Percentiles rank a stretch among this genome's conserved stretches.
These are phyloP conservation scores for Archocentrus centrarchus DNA, from an alignment of 2,113 vertebrate genomes.

Conservation along the genomic window DNA sequence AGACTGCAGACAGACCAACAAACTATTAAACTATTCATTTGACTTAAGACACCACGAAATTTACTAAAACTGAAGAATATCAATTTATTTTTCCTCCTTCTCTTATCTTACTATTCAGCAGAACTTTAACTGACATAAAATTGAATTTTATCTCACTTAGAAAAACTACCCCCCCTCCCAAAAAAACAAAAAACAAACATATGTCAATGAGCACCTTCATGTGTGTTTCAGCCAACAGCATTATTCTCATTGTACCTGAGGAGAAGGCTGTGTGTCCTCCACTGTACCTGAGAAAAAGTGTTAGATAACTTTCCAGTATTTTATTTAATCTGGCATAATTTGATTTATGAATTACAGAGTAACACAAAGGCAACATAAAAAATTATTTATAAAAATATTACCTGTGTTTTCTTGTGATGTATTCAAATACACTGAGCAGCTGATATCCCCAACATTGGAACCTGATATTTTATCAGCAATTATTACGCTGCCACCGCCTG, in stretches of 20 bases:
- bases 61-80: not conserved
- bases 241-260: not conserved
- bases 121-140: not conserved
- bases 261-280: not conserved
- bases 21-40: not conserved
- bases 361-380: not conserved
- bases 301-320: not conserved
- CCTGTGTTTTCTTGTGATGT: not conserved
- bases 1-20: not conserved
- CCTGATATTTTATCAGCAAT: not conserved
- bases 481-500: rapidly evolving
- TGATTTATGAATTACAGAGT: conserved; percentile 1
- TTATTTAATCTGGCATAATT: not conserved
- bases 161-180: no score
- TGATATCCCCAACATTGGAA: rapidly evolving
- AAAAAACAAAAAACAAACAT: no score
- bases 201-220: no score
- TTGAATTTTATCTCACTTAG: no score
- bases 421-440: not conserved
- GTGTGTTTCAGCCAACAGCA: not conserved
- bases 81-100: not conserved
- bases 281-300: not conserved
- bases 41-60: no score
- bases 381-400: not conserved
- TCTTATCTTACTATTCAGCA: not conserved